These are phyloP conservation scores for Gadopsis bispinosus DNA, from an alignment of 2,797 vertebrate genomes.

Conservation along the genomic window DNA sequence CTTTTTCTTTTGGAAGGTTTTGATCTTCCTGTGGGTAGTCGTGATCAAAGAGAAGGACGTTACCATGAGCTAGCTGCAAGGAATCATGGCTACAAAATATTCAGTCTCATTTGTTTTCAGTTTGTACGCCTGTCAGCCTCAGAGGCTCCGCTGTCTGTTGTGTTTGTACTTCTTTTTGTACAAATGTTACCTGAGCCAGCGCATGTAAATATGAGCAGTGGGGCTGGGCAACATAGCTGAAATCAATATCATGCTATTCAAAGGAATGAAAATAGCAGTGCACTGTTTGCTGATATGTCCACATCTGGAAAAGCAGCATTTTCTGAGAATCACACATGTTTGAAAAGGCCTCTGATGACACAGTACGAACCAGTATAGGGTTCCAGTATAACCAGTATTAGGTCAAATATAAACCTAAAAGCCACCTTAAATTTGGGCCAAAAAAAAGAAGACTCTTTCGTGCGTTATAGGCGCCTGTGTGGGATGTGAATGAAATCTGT, in stretches of 20 bases:
- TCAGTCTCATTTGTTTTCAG: conserved; percentile 33
- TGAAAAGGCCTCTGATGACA: not conserved
- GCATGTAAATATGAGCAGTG: not conserved
- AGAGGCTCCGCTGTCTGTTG: conserved; percentile 3
- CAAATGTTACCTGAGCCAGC: not conserved
- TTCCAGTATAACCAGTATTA: too few species aligned
- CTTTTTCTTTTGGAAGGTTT: not conserved
- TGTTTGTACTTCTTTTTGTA: not conserved
- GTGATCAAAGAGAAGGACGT: conserved; percentile 10
- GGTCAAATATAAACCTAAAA: not conserved
- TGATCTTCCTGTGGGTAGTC: not conserved
- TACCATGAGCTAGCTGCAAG: not conserved
- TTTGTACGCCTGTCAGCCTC: not conserved
- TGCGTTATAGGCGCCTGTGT: not conserved
- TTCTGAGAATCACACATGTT: not conserved
- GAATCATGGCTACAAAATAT: conserved; percentile 5
- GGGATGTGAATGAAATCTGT: too few species aligned
- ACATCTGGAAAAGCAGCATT: not conserved
- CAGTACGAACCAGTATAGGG: too few species aligned
- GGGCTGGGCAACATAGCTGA: not conserved
- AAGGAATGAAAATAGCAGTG: not conserved
- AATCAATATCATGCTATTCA: conserved; percentile 19
- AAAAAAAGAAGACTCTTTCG: not conserved
- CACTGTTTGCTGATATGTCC: not conserved
- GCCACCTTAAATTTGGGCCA: not conserved